Base-by-base conservation (phyloP, 1,140 invertebrate genomes). In the Heterodera schachtii region DNA sequence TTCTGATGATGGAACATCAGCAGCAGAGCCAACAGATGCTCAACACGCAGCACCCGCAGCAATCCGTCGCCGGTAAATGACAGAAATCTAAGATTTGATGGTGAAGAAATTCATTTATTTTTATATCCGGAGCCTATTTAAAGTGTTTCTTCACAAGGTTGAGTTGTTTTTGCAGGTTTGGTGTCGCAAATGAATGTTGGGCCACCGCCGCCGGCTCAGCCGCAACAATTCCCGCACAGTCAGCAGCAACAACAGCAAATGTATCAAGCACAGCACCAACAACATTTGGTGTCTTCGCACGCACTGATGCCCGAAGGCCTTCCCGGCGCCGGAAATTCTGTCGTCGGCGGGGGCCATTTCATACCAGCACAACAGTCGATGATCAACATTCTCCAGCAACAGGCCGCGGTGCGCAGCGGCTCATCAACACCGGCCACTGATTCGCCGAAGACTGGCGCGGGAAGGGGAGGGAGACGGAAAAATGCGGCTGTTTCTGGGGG, bases 361-460 rank as follows among this genome's bases (percentile, higher is more conserved):
- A 57, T 31, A 47, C 75, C 31, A 6, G 49, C 73, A 43, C 79
- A 79, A 66, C 83, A 46, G 41, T 83, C 73, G 13, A 69, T 74
- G 80, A n/a, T 73, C 60, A 84, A 67, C 44, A 84, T 82, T n/a
- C 47, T 80, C 21, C 81, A 82, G 73, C 81, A 82, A 69, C 66
- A 52, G 52, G 41, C 43, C 46, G 11, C 64, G 67, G 70, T 79
- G 52, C 71, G 79, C 46, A 79, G 70, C 69, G 79, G 79, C 19
- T 79, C 70, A 64, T 67, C 57, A 41, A 80, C 75, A 3, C 79
- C 70, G 21, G 43, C 60, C 46, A 75, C 57, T 52, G 80, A 81
- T 19, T 71, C 80, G 64, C 80, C 79, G 31, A 79, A 75, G 43
- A 80, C 60, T 4, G 70, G 67, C 7, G 44, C 69, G 3, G 75